Evolutionary conservation across 2,113 vertebrate genomes (phyloP).

Genomic region (Elaphurus davidianus): DNA sequence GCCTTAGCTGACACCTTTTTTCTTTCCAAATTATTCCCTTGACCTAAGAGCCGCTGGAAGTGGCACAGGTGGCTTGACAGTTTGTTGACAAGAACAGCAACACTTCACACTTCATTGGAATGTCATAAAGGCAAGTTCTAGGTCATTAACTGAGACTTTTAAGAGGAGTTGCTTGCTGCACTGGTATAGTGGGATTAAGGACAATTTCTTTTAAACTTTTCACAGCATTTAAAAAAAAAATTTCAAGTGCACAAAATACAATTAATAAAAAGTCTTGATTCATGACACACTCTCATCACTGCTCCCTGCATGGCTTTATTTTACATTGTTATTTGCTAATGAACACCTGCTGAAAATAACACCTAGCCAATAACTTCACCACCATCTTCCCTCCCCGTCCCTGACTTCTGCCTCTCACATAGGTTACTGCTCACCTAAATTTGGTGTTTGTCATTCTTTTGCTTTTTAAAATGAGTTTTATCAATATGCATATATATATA

Average conservation of each 20-base stretch:
- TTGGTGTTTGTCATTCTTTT: neutral
- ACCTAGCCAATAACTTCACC: neutral
- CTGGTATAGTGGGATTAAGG: neutral
- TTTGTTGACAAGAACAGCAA: neutral
- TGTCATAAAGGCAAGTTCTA: neutral
- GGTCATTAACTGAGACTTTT: neutral
- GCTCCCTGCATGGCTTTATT: neutral
- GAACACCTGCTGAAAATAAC: neutral
- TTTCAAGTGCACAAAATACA: neutral
- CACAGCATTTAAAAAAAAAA: neutral
- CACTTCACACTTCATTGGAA: conserved; percentile 12
- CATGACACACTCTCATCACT: neutral
- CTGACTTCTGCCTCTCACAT: neutral
- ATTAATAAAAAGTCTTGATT: neutral
- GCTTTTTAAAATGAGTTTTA: conserved; percentile 17
- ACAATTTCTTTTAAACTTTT: neutral
- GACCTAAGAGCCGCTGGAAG: neutral
- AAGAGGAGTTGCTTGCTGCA: neutral
- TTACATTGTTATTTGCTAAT: neutral
- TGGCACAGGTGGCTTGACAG: neutral
- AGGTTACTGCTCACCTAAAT: neutral
- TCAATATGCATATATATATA: neutral
- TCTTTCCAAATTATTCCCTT: neutral
- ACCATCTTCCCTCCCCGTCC: neutral
- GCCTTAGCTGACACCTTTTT: neutral